Evolutionary conservation across 2,113 vertebrate genomes (phyloP), one percentile per base, ranked within the genome.

Genomic region (Gopherus flavomarginatus): DNA sequence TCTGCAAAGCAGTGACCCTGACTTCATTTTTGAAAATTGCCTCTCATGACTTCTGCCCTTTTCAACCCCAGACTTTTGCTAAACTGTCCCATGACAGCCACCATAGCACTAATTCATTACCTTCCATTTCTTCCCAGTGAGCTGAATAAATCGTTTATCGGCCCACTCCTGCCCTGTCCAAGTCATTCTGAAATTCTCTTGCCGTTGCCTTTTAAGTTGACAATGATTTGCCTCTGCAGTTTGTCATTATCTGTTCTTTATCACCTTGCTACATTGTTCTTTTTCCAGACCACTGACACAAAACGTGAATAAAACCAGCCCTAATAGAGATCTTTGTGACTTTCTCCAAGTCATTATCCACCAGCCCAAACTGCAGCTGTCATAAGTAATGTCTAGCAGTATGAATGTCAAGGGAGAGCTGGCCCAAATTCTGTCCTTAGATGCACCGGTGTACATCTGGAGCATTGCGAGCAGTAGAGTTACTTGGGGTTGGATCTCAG

Each of bases 301-400:
- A 84, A 92, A 83, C 88, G 77, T 88, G 91, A 85, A 88, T 88
- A 88, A 92, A 92, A 88, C 26, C 35, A 80, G 81, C 72, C 72
- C 49, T 29, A 50, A 92, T 92, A 85, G 86, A 80, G 79, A 92
- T 92, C 91, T 84, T 92, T 83, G 79, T 84, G 88, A 83, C 69
- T 65, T 79, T 92, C 88, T 84, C 72, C 91, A 88, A 52, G 42
- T 78, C 53, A 92, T 29, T 69, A 84, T 29, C 72, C 84, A 85
- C 38, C 81, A 88, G 38, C 49, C 42, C 81, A 57, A 77, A 14
- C 42, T 77, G 72, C 42, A 77, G 31, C 65, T 77, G 72, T 77
- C 72, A 26, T 24, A 42, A 27, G 42, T 8, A 79, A 88, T 49
- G 27, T 88, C 56, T 27, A 72, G 35, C 26, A 26, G 22, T 79